Evolutionary conservation across 2,797 vertebrate genomes (phyloP).

Genomic region (Lutjanus campechanus): DNA sequence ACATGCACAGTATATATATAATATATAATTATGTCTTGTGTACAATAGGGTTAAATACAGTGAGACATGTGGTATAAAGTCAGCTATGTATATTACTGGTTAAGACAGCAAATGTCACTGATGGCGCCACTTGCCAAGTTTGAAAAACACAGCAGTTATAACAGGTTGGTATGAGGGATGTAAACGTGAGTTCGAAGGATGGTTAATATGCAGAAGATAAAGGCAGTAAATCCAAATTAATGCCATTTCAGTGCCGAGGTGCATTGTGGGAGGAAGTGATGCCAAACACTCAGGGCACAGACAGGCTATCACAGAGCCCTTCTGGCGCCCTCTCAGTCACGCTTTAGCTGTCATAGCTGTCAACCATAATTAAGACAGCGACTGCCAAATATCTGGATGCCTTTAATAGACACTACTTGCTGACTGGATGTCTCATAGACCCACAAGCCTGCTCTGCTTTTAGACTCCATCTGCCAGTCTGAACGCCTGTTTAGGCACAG

Average conservation of each 20-base stretch:
- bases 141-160: conserved; percentile 35
- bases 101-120: conserved; percentile 53
- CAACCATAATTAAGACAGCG: conserved; percentile 71
- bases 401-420: conserved; percentile 60
- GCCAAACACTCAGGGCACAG: conserved; percentile 63
- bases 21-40: background rate
- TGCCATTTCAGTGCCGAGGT: conserved; percentile 41
- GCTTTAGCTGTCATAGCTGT: conserved; percentile 69
- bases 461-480: conserved; percentile 37
- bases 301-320: conserved; percentile 57
- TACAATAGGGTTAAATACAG: background rate
- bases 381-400: conserved; percentile 67
- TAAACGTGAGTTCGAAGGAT: conserved; percentile 16
- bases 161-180: conserved; percentile 8
- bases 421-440: conserved; percentile 47
- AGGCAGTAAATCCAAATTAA: conserved; percentile 44
- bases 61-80: background rate
- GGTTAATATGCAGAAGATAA: conserved; percentile 35
- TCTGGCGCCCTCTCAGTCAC: conserved; percentile 58
- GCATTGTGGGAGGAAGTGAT: conserved; percentile 56
- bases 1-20: too few relatives aligned
- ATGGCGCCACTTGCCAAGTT: conserved; percentile 23
- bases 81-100: conserved; percentile 42
- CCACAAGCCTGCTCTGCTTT: conserved; percentile 31
- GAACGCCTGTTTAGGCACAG: conserved; percentile 1